These are phyloP conservation scores for Lasioglossum vierecki DNA, from an alignment of 2,888 invertebrate genomes.

Conservation along the genomic window DNA sequence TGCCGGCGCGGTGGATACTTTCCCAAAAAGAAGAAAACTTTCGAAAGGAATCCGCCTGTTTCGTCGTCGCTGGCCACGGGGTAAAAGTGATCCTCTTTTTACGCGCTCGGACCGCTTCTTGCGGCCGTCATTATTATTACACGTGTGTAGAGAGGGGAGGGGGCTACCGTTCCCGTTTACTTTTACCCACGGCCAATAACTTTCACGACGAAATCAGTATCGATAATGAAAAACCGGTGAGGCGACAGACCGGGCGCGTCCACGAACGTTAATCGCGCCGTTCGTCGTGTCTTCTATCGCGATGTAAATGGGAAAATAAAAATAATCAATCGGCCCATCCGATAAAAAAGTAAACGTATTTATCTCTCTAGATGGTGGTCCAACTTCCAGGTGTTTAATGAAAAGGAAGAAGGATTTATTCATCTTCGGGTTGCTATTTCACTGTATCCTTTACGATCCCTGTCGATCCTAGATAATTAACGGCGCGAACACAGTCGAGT, in stretches of 20 bases:
- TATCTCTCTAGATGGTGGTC: neutral
- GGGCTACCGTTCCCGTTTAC: conserved; percentile 36
- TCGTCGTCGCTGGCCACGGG: conserved; percentile 68
- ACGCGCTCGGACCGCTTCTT: conserved; percentile 36
- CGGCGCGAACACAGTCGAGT: conserved; percentile 3
- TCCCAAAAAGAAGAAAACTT: conserved; percentile 80
- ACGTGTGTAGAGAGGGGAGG: neutral
- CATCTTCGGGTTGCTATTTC: neutral
- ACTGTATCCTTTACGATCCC: neutral
- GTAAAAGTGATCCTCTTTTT: conserved; percentile 79
- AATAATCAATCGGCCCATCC: too few relatives aligned
- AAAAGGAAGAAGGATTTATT: neutral
- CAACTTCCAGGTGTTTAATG: neutral
- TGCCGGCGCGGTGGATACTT: conserved; percentile 68
- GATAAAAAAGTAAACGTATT: neutral
- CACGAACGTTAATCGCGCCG: neutral
- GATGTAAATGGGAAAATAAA: neutral
- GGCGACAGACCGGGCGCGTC: neutral
- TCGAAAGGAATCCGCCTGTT: conserved; percentile 78
- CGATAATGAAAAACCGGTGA: neutral
- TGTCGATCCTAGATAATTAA: neutral
- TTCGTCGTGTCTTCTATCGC: neutral
- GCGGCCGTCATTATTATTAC: conserved; percentile 20
- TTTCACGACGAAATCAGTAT: conserved; percentile 52
- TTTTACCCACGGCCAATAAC: conserved; percentile 51